Percentiles rank a stretch among this genome's conserved stretches.
phyloP scores from a whole-genome alignment of 2,113 vertebrate species.

The Stictonetta naevosa region DNA sequence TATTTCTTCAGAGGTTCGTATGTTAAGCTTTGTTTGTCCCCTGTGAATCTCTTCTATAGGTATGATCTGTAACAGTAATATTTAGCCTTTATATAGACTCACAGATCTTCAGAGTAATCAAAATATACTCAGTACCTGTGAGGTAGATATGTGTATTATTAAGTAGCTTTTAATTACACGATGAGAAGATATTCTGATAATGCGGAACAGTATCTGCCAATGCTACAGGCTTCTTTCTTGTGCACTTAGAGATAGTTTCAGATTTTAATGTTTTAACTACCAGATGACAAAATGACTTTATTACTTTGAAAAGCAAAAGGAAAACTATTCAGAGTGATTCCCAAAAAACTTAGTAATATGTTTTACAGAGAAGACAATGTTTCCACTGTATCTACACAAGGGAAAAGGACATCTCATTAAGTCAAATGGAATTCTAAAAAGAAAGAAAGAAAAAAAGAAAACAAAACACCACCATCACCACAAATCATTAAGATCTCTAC shows the following conservation, averaged over 20 bases:
- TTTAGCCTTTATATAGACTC: background rate
- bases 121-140: background rate
- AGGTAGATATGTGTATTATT: background rate
- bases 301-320: background rate
- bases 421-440: background rate
- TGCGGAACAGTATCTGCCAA: background rate
- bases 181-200: background rate
- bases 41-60: background rate
- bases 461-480: background rate
- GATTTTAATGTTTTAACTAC: background rate
- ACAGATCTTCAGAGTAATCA: background rate
- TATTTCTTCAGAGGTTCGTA: background rate
- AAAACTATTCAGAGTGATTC: background rate
- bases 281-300: background rate
- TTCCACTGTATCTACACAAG: background rate
- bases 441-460: background rate
- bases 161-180: background rate
- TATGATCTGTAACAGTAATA: background rate
- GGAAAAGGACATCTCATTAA: background rate
- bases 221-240: background rate
- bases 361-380: background rate
- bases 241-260: background rate
- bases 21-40: background rate
- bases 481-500: background rate
- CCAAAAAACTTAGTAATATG: background rate